Percentiles rank a stretch among this genome's conserved stretches.
Conservation (phyloP, 2,797 vertebrate species). For the Macropus fuliginosus region DNA sequence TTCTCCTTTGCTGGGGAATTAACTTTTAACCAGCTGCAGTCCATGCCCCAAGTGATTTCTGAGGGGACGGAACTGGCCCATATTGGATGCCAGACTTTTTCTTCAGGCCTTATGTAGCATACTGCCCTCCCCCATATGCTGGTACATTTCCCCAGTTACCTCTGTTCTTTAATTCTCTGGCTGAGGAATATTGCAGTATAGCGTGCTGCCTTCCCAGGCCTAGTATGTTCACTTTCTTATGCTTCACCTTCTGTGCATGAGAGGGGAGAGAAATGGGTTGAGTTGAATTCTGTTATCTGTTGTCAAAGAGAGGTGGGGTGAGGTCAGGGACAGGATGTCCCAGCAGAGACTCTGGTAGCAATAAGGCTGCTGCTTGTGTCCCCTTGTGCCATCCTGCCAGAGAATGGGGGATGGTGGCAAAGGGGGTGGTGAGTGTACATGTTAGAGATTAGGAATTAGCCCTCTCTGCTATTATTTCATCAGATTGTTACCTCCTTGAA, state of each 20-base stretch:
- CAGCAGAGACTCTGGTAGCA: background rate
- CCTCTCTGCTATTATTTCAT: background rate
- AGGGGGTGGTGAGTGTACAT: background rate
- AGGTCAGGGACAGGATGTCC: background rate
- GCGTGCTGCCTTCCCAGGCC: background rate
- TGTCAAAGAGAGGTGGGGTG: background rate
- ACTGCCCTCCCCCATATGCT: background rate
- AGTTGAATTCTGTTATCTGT: background rate
- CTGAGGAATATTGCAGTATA: background rate
- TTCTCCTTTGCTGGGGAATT: background rate
- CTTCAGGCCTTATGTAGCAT: background rate
- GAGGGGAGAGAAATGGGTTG: background rate
- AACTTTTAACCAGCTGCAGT: background rate
- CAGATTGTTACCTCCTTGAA: background rate
- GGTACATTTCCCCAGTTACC: background rate
- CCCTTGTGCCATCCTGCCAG: background rate
- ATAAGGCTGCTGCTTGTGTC: background rate
- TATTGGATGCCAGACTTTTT: background rate
- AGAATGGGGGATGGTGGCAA: background rate
- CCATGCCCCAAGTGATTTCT: background rate
- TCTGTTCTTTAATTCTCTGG: background rate
- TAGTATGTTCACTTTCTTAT: background rate
- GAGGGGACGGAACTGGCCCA: background rate
- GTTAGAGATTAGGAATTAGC: background rate
- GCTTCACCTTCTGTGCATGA: background rate